A percentile compares a stretch with the other conserved stretches of the same genome.
These are phyloP conservation scores for Athrips mouffetella DNA, from an alignment of 2,888 invertebrate species.

Conservation along the genomic window DNA sequence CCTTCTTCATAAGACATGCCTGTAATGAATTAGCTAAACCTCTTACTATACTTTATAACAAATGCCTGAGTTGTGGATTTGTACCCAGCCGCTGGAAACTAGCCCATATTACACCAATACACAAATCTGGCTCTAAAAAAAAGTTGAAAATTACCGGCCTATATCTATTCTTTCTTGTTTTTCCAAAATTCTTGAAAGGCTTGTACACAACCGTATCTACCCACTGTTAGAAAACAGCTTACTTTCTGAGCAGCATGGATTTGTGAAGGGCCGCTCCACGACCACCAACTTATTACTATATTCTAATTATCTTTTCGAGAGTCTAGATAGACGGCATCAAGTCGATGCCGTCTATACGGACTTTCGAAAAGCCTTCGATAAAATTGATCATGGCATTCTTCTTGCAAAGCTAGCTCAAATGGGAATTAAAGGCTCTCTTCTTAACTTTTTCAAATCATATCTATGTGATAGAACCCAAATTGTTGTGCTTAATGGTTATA, in stretches of 20 bases:
- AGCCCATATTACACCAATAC: background rate
- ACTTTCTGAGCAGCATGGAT: background rate
- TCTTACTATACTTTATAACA: background rate
- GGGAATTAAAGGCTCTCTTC: background rate
- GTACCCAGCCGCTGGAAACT: background rate
- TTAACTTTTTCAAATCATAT: background rate
- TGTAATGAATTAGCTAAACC: background rate
- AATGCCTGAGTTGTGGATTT: background rate
- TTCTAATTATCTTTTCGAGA: background rate
- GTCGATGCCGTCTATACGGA: too few species aligned
- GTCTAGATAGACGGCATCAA: too few species aligned
- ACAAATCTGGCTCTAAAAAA: constrained; percentile 1
- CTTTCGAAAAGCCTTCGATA: constrained; percentile 3
- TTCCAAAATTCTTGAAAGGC: background rate
- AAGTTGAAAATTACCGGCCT: constrained; percentile 4
- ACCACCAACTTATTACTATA: background rate
- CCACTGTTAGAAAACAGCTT: background rate
- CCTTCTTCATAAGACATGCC: background rate
- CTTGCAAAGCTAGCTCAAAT: background rate
- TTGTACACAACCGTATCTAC: background rate
- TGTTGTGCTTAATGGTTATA: background rate
- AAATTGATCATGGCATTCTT: background rate
- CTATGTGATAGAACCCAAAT: background rate
- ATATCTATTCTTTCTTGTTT: background rate
- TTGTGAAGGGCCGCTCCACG: background rate